Evolutionary conservation across 2,888 invertebrate species (phyloP), one percentile per base, ranked within the genome.

Genomic region (Creontiades dilutus): DNA sequence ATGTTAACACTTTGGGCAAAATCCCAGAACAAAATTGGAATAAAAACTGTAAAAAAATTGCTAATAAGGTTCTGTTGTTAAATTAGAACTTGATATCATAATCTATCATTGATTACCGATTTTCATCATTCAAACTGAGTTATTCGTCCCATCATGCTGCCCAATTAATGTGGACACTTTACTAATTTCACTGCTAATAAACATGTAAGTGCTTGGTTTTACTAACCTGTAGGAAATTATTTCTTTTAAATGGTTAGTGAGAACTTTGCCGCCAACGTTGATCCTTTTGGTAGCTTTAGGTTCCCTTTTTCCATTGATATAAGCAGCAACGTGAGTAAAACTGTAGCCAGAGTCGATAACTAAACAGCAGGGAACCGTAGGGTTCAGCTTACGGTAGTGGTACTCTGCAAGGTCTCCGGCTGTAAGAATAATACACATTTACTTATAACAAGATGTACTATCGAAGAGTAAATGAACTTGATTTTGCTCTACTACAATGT

Each of bases 171-270:
- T 37, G 7, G 37, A 7, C 37, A 37, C 3, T 7, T 4, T 37
- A 7, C 2, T 37, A 37, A 37, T 37, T 2, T 37, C 7, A 37
- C 37, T 4, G 2, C 7, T 37, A 37, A 37, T 37, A 37, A 37
- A 37, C 7, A 37, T 37, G 37, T 37, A 37, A 37, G 37, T 37
- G 7, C 37, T 4, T 37, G 37, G 11, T 52, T 52, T 13, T 28
- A 80, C 88, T 12, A 93, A 95, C 94, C 97, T 95, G 93, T 99
- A 99, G 0, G 99, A 99, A 92, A 99, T 96, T 19, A 99, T 95
- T 93, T 99, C 99, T 93, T 99, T 99, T 80, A 99, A 94, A 93
- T 99, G 98, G 94, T 99, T 99, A 0, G 99, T 99, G 90, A 99
- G 93, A 13, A 98, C 95, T 94, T 99, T 99, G 0, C 99, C 99